Conservation (phyloP, 2,888 invertebrate genomes). For the Pegoplata infirma region DNA sequence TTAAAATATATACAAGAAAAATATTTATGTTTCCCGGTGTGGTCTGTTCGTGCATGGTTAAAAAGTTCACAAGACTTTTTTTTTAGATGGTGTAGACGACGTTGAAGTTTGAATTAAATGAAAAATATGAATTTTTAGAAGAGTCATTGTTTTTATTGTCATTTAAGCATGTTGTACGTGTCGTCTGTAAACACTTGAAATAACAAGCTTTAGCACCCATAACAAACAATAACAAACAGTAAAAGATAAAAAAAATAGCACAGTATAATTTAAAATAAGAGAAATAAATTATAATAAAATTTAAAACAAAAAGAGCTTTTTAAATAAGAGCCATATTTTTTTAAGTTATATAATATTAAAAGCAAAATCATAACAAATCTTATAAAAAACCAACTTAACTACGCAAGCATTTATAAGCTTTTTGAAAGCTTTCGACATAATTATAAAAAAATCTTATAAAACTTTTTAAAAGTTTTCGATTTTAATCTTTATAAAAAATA, state of each 20-base stretch:
- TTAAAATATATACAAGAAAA: slow-evolving; percentile 8
- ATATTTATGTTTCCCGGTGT: slow-evolving; percentile 41
- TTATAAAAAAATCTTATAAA: too few species aligned
- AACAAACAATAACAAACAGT: not conserved
- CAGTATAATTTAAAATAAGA: slow-evolving; percentile 7
- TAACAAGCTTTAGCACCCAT: slow-evolving; percentile 61
- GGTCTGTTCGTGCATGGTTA: slow-evolving; percentile 54
- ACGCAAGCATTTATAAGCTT: too few species aligned
- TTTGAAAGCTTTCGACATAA: too few species aligned
- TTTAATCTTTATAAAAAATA: too few species aligned
- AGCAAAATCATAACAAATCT: too few species aligned
- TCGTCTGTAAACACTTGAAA: slow-evolving; percentile 62
- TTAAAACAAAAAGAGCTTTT: too few species aligned
- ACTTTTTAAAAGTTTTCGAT: too few species aligned
- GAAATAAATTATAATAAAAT: not conserved
- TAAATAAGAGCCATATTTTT: too few species aligned
- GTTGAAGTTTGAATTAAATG: slow-evolving; percentile 6
- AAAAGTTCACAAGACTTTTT: slow-evolving; percentile 55
- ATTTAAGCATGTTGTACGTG: slow-evolving; percentile 62
- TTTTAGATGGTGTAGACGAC: slow-evolving; percentile 27
- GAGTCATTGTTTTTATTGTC: slow-evolving; percentile 63
- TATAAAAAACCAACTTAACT: too few species aligned
- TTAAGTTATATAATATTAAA: too few species aligned
- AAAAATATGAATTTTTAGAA: slow-evolving; percentile 60
- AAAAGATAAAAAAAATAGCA: not conserved